Conservation (phyloP, 1,140 invertebrate genomes). For the Euglossa dilemma region DNA sequence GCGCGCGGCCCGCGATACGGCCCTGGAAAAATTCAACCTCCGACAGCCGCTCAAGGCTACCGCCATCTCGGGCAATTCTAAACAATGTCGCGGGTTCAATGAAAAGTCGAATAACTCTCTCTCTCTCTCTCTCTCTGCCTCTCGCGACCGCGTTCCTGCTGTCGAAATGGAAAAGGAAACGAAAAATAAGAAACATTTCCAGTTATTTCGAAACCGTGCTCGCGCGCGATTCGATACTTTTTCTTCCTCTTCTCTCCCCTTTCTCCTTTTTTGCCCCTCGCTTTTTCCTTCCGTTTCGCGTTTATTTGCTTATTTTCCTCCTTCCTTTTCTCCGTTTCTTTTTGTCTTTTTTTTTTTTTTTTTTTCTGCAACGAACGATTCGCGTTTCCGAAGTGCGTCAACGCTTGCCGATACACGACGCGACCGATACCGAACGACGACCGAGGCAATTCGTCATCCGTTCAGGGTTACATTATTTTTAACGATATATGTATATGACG, state of each 20-base stretch:
- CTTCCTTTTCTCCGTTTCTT: no score
- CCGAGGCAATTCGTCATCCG: slow-evolving; percentile 45
- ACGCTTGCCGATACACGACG: neutral
- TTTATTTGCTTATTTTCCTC: no score
- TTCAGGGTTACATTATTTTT: slow-evolving; percentile 32
- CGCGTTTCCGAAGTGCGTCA: neutral
- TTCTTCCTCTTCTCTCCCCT: no score
- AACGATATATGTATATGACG: neutral
- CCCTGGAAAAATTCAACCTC: slow-evolving; percentile 47
- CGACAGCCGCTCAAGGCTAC: slow-evolving; percentile 24
- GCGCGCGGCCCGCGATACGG: neutral
- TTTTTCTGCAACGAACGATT: neutral
- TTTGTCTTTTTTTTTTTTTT: no score
- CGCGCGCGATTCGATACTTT: rapidly evolving
- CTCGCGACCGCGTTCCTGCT: neutral
- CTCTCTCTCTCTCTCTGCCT: neutral
- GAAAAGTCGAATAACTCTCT: slow-evolving; percentile 11
- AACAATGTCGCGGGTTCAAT: slow-evolving; percentile 26
- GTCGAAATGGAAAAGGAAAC: neutral
- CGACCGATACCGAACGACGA: slow-evolving; percentile 17
- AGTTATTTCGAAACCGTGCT: neutral
- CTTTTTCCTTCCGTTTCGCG: no score
- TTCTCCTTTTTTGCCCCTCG: no score
- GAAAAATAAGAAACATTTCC: neutral
- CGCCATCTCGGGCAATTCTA: slow-evolving; percentile 5